Evolutionary conservation across 2,888 invertebrate species (phyloP).

Genomic region (Plebejus argus): DNA sequence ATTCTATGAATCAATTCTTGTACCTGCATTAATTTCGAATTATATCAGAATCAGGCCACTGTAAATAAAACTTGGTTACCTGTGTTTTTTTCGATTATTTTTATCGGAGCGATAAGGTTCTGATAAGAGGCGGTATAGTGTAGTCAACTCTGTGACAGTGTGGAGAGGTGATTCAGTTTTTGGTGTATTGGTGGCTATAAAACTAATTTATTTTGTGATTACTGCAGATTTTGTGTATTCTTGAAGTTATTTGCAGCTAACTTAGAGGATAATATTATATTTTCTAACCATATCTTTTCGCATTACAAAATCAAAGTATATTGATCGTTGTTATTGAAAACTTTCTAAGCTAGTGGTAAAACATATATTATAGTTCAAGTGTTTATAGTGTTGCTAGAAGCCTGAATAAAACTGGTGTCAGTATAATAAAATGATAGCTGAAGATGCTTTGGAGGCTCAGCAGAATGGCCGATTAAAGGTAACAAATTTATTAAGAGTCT

Average conservation of each 20-base stretch:
- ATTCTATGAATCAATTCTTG: no score
- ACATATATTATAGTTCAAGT: neutral
- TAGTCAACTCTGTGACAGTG: neutral
- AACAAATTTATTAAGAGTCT: slow-evolving; percentile 38
- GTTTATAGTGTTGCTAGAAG: neutral
- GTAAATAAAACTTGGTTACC: neutral
- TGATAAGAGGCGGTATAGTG: neutral
- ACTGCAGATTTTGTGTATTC: neutral
- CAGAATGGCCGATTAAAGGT: slow-evolving; percentile 56
- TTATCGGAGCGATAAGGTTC: slow-evolving; percentile 2
- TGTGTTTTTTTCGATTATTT: slow-evolving; percentile 8
- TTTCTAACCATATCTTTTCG: no score
- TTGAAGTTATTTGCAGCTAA: neutral
- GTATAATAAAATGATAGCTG: slow-evolving; percentile 55
- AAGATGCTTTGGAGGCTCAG: slow-evolving; percentile 65
- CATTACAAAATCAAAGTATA: no score
- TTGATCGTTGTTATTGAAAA: neutral
- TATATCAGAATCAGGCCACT: neutral
- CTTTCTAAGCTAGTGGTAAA: neutral
- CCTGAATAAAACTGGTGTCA: neutral
- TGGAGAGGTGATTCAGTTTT: neutral
- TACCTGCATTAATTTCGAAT: neutral
- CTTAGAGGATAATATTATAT: no score
- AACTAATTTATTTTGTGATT: neutral
- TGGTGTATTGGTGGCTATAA: neutral